Evolutionary conservation across 2,113 vertebrate species (phyloP), one percentile per base, ranked within the genome.

Genomic region (Anguilla japonica): DNA sequence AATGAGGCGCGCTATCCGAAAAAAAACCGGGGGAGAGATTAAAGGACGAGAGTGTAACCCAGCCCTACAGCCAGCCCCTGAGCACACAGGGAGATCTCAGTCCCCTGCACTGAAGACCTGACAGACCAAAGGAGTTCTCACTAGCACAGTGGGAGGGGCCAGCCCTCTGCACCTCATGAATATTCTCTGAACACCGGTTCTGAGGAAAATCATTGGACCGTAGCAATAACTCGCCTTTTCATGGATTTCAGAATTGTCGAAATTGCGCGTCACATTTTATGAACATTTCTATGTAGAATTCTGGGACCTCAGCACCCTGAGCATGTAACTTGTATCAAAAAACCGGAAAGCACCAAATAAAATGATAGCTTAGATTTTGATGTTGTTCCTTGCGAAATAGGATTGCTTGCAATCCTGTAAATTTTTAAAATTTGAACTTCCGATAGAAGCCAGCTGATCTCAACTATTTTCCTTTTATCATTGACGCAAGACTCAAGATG

Each of bases 31-130:
- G 46, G 63, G 43, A 79, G 79, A 85, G 83, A 85, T 81, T 43
- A 83, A 79, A 84, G 81, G 46, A 63, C 63, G 16, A 87, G 89
- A 89, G 85, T 78, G 86, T 90, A 90, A 89, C 90, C 85, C 87
- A 89, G 89, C 78, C 88, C 92, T 79, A 89, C 82, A 87, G 86
- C 84, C 92, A 85, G 92, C 79, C 88, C 91, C 82, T 90, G 87
- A 94, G 90, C 91, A 87, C 41, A 87, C 90, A 91, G 84, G 85
- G 84, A 87, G 86, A 86, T 86, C 85, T 87, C 63, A 87, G 79
- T 85, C 50, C 82, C 89, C 86, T 11, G 87, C 83, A 87, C 85
- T 80, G 26, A 81, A 80, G 81, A 90, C 86, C 40, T 1, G 86
- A 85, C 41, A 86, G 92, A 88, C 79, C 83, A 63, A 83, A 88